Conservation (phyloP, 2,113 vertebrate genomes). For the Cyprinus carpio region DNA sequence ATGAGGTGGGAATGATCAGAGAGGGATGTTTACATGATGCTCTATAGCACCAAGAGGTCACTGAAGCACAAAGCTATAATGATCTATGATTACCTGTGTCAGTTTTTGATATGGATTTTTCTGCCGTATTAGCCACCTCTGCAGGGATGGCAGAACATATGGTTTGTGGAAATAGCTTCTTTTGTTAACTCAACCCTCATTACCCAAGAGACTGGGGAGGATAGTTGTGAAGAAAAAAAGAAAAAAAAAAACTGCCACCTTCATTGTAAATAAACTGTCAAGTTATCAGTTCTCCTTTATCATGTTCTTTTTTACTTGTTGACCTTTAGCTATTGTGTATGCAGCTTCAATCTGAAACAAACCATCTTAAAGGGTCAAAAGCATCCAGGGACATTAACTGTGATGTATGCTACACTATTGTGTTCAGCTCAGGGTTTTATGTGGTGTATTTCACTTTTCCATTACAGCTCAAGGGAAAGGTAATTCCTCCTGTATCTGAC, state of each 20-base stretch:
- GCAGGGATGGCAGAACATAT: not conserved
- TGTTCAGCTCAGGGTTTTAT: slow-evolving; percentile 9
- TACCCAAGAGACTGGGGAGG: not conserved
- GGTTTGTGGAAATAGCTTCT: slow-evolving; percentile 11
- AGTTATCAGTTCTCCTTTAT: not conserved
- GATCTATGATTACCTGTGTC: slow-evolving; percentile 4
- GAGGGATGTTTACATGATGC: not conserved
- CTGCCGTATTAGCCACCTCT: not conserved
- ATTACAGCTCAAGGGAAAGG: slow-evolving; percentile 28
- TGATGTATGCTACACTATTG: slow-evolving; percentile 1
- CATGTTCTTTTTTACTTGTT: not conserved
- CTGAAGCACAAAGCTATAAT: not conserved
- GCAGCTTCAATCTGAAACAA: slow-evolving; percentile 5
- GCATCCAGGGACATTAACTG: not conserved
- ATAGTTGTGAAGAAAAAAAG: not conserved
- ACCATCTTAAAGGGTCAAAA: not conserved
- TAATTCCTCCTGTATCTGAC: slow-evolving; percentile 16
- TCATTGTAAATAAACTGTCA: not conserved
- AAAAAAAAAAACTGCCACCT: not conserved
- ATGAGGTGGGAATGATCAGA: not conserved
- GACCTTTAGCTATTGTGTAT: not conserved
- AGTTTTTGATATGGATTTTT: not conserved
- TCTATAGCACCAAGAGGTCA: not conserved
- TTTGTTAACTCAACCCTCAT: not conserved
- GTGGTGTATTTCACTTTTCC: slow-evolving; percentile 47